phyloP scores from a whole-genome alignment of 2,888 invertebrate species.

The Xylophagus ater region DNA sequence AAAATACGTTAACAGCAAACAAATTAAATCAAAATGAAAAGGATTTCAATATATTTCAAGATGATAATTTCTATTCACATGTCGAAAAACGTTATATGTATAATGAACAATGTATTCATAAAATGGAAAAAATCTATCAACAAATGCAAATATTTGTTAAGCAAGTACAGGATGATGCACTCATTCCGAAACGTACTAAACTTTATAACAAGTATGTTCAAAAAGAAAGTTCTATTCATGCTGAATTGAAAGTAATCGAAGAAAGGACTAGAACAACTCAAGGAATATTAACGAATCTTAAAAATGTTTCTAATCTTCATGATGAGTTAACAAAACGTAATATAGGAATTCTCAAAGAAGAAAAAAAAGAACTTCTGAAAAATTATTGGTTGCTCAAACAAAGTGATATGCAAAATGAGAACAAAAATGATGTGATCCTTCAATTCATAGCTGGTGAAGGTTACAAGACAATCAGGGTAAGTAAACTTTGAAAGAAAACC shows the following conservation, averaged over 20 bases:
- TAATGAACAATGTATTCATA: neutral
- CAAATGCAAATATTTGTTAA: neutral
- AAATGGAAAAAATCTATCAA: neutral
- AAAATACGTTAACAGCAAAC: too few relatives aligned
- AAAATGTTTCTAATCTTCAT: too few relatives aligned
- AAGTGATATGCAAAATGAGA: neutral
- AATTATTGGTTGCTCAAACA: constrained; percentile 3
- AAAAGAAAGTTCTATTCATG: neutral
- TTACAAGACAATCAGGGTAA: too few relatives aligned
- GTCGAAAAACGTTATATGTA: constrained; percentile 1
- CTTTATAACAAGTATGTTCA: neutral
- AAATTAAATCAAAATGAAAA: too few relatives aligned
- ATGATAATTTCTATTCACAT: too few relatives aligned
- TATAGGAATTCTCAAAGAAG: too few relatives aligned
- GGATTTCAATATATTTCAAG: too few relatives aligned
- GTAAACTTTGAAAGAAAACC: too few relatives aligned
- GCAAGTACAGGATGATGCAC: neutral
- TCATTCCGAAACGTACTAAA: neutral
- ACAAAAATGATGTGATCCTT: neutral
- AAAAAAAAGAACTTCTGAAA: too few relatives aligned
- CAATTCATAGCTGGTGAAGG: too few relatives aligned
- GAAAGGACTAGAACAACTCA: neutral
- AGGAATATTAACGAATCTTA: neutral
- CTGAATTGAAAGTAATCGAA: constrained; percentile 1
- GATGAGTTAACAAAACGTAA: too few relatives aligned